Base-by-base conservation (phyloP, 1,140 invertebrate genomes). In the Saccostrea echinata region DNA sequence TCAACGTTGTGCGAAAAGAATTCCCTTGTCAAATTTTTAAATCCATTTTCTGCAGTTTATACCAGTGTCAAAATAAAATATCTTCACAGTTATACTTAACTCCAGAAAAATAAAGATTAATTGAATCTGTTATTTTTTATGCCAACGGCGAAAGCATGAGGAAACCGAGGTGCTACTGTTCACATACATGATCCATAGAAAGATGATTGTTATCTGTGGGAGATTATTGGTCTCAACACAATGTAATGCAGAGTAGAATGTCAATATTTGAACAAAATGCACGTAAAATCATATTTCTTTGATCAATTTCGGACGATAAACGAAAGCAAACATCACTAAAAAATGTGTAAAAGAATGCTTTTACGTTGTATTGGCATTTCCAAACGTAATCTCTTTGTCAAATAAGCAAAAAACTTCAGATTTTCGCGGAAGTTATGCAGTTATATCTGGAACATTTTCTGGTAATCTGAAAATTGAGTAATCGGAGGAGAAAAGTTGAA, bases 201-300 rank as follows among this genome's bases (percentile, higher is more conserved):
- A 71, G 68, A 30, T 71, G 68, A 71, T 33, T 24, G n/a, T 71
- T 71, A 71, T 71, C 68, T 30, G 24, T 71, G 30, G 24, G 68
- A 33, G 24, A 71, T 71, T 71, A 71, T 33, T 33, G 30, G 68
- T 12, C 13, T 30, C 24, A 13, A 13, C 68, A 27, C n/a, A 27
- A 57, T 57, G 55, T 16, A 0, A 57, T 57, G 3, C 55, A 30
- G 27, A 57, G 27, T 30, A 30, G 12, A 24, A 12, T 71, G 68
- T 13, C 68, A 71, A 71, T 71, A 71, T 71, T 71, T 30, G 68
- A 71, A 71, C 68, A 30, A 27, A 71, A 27, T 71, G 30, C 68
- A 71, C 13, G 68, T 71, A 13, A 71, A 30, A 71, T 33, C 68
- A 71, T 33, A 33, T 27, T 30, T 33, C 68, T 30, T 33, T 24